A percentile compares a stretch with the other conserved stretches of the same genome.
These are phyloP conservation scores for Otolemur crassicaudatus DNA, from an alignment of 2,797 vertebrate species.

Conservation along the genomic window DNA sequence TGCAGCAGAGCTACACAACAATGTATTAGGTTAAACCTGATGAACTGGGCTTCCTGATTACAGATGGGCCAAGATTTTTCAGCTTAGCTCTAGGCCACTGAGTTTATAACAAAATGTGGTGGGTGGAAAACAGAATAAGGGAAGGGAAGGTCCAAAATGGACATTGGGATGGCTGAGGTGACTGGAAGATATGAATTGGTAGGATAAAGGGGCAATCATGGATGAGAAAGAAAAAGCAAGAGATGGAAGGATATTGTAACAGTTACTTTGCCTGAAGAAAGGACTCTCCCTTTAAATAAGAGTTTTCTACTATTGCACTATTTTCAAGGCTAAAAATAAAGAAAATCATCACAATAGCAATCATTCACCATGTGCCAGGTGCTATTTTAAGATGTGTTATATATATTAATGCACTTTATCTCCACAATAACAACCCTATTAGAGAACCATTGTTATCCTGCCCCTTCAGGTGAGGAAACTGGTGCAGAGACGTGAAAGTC, in stretches of 20 bases:
- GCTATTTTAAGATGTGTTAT: not conserved
- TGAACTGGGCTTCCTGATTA: not conserved
- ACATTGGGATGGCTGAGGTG: not conserved
- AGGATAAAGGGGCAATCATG: not conserved
- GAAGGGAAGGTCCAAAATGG: not conserved
- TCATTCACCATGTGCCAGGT: not conserved
- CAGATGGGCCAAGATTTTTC: not conserved
- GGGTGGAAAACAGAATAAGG: not conserved
- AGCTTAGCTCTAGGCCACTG: not conserved
- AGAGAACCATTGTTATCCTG: not conserved
- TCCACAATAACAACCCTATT: not conserved
- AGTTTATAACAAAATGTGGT: conserved; percentile 3
- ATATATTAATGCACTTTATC: not conserved
- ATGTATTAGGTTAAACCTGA: not conserved
- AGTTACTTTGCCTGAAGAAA: not conserved
- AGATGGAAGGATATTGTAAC: conserved; percentile 13
- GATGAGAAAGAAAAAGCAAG: not conserved
- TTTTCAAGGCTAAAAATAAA: conserved; percentile 35
- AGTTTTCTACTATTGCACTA: not conserved
- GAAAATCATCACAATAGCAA: conserved; percentile 27
- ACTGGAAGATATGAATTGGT: not conserved
- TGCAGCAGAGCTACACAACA: not conserved
- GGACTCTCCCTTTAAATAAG: conserved; percentile 1
- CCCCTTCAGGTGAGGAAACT: not conserved
- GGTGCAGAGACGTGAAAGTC: not conserved